These are phyloP conservation scores for Chaetophractus vellerosus DNA, from an alignment of 2,797 vertebrate genomes.

Conservation along the genomic window DNA sequence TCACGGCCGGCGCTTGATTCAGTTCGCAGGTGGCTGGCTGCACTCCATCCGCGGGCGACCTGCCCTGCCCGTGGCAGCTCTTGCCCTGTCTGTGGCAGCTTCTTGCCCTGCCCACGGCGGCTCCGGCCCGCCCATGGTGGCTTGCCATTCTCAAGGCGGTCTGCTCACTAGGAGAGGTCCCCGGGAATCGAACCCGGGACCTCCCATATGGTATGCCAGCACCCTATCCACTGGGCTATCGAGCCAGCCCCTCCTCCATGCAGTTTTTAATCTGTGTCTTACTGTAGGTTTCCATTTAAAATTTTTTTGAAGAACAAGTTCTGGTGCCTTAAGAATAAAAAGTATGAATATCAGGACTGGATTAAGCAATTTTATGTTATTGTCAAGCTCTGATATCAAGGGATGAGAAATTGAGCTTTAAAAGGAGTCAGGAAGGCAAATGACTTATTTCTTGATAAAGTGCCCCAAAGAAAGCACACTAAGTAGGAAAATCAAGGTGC, in stretches of 20 bases:
- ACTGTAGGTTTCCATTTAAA: neutral
- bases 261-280: neutral
- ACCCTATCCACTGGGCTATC: too few relatives aligned
- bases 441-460: neutral
- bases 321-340: neutral
- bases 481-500: neutral
- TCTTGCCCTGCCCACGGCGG: too few relatives aligned
- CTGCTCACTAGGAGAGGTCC: too few relatives aligned
- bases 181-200: too few relatives aligned
- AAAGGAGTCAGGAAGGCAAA: neutral
- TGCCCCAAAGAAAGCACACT: neutral
- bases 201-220: too few relatives aligned
- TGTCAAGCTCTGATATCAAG: neutral
- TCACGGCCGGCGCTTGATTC: too few relatives aligned
- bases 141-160: too few relatives aligned
- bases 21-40: too few relatives aligned
- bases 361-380: slow-evolving; percentile 5
- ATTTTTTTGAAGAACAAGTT: neutral
- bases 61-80: too few relatives aligned
- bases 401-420: neutral
- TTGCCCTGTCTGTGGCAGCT: too few relatives aligned
- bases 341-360: neutral
- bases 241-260: neutral
- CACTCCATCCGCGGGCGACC: too few relatives aligned
- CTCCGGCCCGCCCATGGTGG: too few relatives aligned